Percentiles rank a stretch among this genome's conserved stretches.
Evolutionary conservation across 2,113 vertebrate species (phyloP).

Genomic region (Scomber scombrus): DNA sequence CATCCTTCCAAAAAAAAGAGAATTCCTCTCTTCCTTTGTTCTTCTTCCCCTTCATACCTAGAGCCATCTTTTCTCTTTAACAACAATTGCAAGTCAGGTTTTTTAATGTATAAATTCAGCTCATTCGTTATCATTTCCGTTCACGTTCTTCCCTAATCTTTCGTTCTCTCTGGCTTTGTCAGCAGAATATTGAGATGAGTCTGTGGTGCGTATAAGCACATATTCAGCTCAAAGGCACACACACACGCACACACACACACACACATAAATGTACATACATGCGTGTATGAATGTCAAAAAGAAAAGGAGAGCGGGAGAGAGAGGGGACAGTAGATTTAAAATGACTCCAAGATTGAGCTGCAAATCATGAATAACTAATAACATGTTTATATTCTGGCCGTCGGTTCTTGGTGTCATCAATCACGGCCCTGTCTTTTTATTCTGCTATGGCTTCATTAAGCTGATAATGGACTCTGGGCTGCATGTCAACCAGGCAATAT

Average conservation of each 20-base stretch:
- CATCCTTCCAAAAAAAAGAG: neutral
- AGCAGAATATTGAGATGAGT: slow-evolving; percentile 57
- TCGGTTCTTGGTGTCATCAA: slow-evolving; percentile 50
- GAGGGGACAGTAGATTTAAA: slow-evolving; percentile 35
- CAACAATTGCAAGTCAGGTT: slow-evolving; percentile 20
- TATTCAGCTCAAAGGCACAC: neutral
- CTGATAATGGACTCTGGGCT: slow-evolving; percentile 64
- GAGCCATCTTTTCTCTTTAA: neutral
- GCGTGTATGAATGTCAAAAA: neutral
- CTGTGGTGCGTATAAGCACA: neutral
- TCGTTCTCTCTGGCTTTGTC: slow-evolving; percentile 53
- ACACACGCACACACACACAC: slow-evolving; percentile 1
- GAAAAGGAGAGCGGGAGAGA: neutral
- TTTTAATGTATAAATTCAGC: slow-evolving; percentile 54
- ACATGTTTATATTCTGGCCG: slow-evolving; percentile 29
- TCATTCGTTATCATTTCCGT: slow-evolving; percentile 41
- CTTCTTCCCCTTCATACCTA: neutral
- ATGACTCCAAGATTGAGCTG: slow-evolving; percentile 34
- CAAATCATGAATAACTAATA: slow-evolving; percentile 64
- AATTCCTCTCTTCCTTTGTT: slow-evolving; percentile 1
- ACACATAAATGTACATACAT: slow-evolving; percentile 6
- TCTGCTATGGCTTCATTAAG: slow-evolving; percentile 55
- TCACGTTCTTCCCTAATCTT: slow-evolving; percentile 36
- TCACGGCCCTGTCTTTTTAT: slow-evolving; percentile 38
- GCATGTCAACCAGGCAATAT: slow-evolving; percentile 46